Base-by-base conservation (phyloP, 2,888 invertebrate genomes). In the Camptogramma bilineatum region DNA sequence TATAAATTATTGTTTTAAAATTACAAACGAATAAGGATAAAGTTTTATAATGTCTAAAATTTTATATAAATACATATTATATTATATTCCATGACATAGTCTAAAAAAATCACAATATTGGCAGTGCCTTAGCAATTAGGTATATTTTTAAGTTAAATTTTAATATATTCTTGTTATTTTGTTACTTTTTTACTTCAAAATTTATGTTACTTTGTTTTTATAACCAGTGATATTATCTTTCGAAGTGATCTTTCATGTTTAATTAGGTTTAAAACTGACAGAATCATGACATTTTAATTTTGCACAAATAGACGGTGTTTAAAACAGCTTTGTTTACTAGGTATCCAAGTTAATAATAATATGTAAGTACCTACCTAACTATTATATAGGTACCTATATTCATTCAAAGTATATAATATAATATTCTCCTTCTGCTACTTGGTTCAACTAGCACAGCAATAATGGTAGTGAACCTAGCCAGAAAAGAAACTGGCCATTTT, bases 221-320 rank as follows among this genome's bases (percentile, higher is more conserved):
- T 64, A 64, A 69, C 76, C 82, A 83, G 86, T 83, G 84, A 82
- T 83, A 81, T 78, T 80, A 68, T 74, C 67, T 72, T 76, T 77
- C 59, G 61, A 76, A 78, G 77, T 81, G 81, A 83, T 83, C 80
- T 70, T 61, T 47, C 28, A 68, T 34, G 46, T 81, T 79, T 67
- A 73, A 74, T 74, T 81, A 78, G 80, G 76, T 76, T 79, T 74
- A 70, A 73, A 71, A 50, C 44, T 48, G 66, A 54, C 66, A 60
- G 70, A 66, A 62, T 56, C 8, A 19, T 56, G 28, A 53, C 52
- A 52, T 46, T 57, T 28, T 39, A 39, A 13, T 39, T 13, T 39
- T 39, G 13, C 34, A 13, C 34, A 34, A 24, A 24, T 21, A 21
- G 21, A 21, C n/a, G n/a, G n/a, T n/a, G n/a, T n/a, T n/a, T n/a